Base-by-base conservation (phyloP, 1,140 invertebrate species). In the Drepana arcuata region DNA sequence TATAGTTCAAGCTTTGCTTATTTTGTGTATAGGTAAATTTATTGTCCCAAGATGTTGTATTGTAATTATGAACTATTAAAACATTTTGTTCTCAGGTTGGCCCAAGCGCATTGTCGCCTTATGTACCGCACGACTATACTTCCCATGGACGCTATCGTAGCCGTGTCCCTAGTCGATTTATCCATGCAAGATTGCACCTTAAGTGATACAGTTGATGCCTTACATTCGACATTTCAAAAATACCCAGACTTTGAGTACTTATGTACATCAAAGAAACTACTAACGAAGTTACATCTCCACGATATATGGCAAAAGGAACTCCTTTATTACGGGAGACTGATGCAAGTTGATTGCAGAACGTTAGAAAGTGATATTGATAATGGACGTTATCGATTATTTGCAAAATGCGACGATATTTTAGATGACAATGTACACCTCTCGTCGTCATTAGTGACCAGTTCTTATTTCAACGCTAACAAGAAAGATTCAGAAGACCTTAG, bases 101-200 rank as follows among this genome's bases (percentile, higher is more conserved):
- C 83, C 29, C 79, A 83, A 63, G 83, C 83, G 1, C 83, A 84
- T 41, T 81, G 78, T 27, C 66, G 78, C 7, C 53, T 84, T 1
- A 84, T 84, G 83, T 81, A 77, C 42, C 51, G 81, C 9, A 69
- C 57, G 0, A 66, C 56, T 5, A 82, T 84, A 23, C 43, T 81
- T 36, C 58, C 81, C 12, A 57, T 82, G 51, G 81, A 84, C 43
- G 83, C 83, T 9, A 61, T 84, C 35, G 53, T 64, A 11, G 79
- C 79, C n/a, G 64, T 83, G 10, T 74, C 68, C 2, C 56, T 84
- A 2, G 68, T 84, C 24, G 83, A 84, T 41, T 39, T 84, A 15
- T 84, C 83, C 4, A 83, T 84, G 83, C 79, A 80, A 48, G 81
- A 81, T 35, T 82, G 78, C 29, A 77, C 74, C 7, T 37, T 82